Conservation (phyloP, 2,888 invertebrate genomes). For the Tuberolachnus salignus region DNA sequence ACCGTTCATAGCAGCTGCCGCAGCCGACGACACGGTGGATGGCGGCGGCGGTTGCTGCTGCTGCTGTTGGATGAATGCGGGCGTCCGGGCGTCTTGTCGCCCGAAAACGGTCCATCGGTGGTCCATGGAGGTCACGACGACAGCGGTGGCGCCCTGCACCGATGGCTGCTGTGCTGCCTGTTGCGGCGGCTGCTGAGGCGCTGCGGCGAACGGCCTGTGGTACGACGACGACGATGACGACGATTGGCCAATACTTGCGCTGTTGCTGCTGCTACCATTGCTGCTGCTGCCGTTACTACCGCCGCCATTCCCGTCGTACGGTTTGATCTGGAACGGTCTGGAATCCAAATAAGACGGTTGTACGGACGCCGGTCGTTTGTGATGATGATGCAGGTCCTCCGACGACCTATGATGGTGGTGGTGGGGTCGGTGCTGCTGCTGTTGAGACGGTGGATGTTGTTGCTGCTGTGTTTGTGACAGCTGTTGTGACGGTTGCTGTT, state of each 20-base stretch:
- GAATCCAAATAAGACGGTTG: conserved; percentile 51
- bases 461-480: conserved; percentile 29
- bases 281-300: conserved; percentile 23
- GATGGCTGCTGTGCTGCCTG: conserved; percentile 54
- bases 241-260: conserved; percentile 48
- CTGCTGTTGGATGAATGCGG: conserved; percentile 33
- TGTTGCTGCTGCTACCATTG: conserved; percentile 47
- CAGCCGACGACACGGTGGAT: conserved; percentile 4
- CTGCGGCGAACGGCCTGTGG: conserved; percentile 58
- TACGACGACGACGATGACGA: conserved; percentile 51
- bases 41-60: conserved; percentile 8
- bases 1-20: conserved; percentile 25
- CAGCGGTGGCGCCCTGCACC: conserved; percentile 52
- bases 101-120: conserved; percentile 57
- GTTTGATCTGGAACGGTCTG: conserved; percentile 47
- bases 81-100: conserved; percentile 40
- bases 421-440: conserved; percentile 27
- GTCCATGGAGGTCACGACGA: conserved; percentile 57
- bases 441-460: conserved; percentile 30
- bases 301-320: conserved; percentile 37
- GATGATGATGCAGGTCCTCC: conserved; percentile 4
- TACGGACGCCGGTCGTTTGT: conserved; percentile 37
- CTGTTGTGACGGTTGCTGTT: conserved; percentile 1
- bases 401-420: conserved; percentile 9
- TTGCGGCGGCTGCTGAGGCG: conserved; percentile 59